Conservation (phyloP, 2,113 vertebrate species). For the Dendrocopos noguchii region DNA sequence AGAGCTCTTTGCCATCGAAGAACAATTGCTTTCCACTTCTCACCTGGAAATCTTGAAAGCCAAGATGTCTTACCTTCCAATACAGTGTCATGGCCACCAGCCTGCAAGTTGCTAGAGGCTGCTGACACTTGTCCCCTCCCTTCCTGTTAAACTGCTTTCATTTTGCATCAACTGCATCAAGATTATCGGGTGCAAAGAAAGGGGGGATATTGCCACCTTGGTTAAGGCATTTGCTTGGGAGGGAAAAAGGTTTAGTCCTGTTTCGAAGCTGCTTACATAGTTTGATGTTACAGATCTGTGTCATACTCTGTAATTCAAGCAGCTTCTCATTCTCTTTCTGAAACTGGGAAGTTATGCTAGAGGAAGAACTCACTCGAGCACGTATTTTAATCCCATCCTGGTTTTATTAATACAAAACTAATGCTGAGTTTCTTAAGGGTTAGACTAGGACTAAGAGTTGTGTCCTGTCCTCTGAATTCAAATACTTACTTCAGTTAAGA, state of each 20-base stretch:
- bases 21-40: background rate
- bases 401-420: background rate
- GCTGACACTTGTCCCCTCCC: background rate
- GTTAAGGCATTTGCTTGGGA: background rate
- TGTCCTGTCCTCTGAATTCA: background rate
- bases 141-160: background rate
- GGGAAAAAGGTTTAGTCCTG: background rate
- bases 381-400: slow-evolving; percentile 14
- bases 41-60: background rate
- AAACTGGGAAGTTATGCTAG: background rate
- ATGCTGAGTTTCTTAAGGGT: background rate
- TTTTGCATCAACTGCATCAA: background rate
- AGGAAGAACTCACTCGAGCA: slow-evolving; percentile 28
- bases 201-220: too few species aligned
- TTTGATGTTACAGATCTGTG: background rate
- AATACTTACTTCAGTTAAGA: background rate
- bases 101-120: background rate
- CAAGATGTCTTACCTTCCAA: background rate
- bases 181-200: background rate
- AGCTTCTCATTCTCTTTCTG: background rate
- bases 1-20: background rate
- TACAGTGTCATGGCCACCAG: background rate
- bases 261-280: background rate
- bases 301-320: background rate
- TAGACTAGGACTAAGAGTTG: background rate